A percentile compares a stretch with the other conserved stretches of the same genome.
Evolutionary conservation across 2,113 vertebrate species (phyloP).

Genomic region (Neopipo cinnamomea): DNA sequence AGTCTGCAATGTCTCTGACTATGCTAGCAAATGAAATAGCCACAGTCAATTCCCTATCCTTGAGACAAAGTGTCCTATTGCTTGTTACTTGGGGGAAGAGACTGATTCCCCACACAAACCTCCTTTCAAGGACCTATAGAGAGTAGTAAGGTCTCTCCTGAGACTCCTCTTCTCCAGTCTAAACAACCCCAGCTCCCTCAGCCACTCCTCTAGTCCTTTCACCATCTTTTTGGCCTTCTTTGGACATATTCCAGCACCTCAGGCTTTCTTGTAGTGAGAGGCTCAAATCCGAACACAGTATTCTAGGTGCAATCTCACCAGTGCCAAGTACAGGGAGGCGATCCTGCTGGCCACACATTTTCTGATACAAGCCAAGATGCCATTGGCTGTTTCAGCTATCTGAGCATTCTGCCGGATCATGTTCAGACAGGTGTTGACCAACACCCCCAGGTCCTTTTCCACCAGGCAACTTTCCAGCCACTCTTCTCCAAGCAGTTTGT

Average conservation of each 20-base stretch:
- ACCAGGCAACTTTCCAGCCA: not conserved
- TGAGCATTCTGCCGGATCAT: not conserved
- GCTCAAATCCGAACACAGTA: not conserved
- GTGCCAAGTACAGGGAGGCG: not conserved
- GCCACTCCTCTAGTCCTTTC: not conserved
- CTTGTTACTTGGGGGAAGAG: not conserved
- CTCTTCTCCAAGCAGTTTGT: not conserved
- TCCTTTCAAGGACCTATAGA: not conserved
- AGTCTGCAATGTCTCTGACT: not conserved
- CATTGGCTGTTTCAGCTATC: not conserved
- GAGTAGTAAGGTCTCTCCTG: not conserved
- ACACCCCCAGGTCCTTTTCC: not conserved
- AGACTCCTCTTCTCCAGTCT: not conserved
- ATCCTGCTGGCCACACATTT: not conserved
- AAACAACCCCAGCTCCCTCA: not conserved
- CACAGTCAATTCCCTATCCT: not conserved
- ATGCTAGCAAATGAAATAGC: not conserved
- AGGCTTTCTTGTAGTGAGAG: not conserved
- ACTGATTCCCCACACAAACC: not conserved
- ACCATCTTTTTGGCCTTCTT: not conserved
- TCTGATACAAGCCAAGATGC: not conserved
- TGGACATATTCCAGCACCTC: not conserved
- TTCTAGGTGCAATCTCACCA: not conserved
- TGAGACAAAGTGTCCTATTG: not conserved
- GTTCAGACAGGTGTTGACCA: not conserved